Evolutionary conservation across 2,113 vertebrate genomes (phyloP).

Genomic region (Clupea harengus): DNA sequence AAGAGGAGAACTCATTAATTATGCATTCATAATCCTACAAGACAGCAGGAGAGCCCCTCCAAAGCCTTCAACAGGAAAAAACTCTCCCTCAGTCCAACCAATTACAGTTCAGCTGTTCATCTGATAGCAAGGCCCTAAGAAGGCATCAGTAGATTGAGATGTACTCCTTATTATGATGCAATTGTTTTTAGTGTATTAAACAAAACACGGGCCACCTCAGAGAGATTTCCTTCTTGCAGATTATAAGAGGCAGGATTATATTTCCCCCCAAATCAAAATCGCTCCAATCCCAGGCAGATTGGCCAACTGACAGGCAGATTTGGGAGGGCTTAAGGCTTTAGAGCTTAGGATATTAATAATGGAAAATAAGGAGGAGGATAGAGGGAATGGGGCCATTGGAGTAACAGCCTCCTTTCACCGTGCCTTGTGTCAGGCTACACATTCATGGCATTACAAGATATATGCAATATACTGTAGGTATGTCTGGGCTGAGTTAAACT

Average conservation of each 20-base stretch:
- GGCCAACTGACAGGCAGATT: slow-evolving; percentile 1
- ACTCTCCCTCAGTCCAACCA: neutral
- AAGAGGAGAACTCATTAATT: neutral
- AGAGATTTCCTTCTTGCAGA: neutral
- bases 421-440: neutral
- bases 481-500: neutral
- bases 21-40: neutral
- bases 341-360: slow-evolving; percentile 28
- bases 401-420: neutral
- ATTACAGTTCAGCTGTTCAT: neutral
- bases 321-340: neutral
- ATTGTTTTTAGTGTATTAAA: neutral
- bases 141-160: neutral
- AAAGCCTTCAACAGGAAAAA: neutral
- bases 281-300: slow-evolving; percentile 12
- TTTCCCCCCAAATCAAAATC: slow-evolving; percentile 15
- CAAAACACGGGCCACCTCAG: neutral
- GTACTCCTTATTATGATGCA: neutral
- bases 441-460: neutral
- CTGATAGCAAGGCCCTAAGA: neutral
- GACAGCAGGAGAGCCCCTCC: neutral
- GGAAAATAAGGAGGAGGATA: neutral
- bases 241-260: slow-evolving; percentile 29
- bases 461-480: neutral
- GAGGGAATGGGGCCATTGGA: neutral